phyloP scores from a whole-genome alignment of 2,888 invertebrate species.

The Monopis laevigella region DNA sequence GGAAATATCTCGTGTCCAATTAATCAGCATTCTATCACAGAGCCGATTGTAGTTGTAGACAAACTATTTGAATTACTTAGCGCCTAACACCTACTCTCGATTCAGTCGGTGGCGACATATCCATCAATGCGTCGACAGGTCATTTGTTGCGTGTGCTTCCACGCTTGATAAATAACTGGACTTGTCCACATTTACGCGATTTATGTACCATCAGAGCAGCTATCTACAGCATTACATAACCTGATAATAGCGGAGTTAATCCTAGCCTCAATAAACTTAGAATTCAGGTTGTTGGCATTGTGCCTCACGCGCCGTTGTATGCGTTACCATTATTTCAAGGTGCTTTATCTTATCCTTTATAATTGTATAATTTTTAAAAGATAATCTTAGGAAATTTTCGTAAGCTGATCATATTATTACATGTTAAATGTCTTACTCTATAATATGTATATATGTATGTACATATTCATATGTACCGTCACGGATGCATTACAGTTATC shows the following conservation, averaged over 20 bases:
- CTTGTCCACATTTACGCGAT: conserved; percentile 57
- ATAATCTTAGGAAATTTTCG: conserved; percentile 9
- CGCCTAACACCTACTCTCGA: conserved; percentile 15
- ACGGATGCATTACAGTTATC: too few species aligned
- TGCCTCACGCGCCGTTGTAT: conserved; percentile 6
- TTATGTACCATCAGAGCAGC: conserved; percentile 44
- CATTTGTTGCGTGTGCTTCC: conserved; percentile 62
- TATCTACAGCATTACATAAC: conserved; percentile 35
- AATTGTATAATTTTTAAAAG: conserved; percentile 6
- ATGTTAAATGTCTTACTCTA: too few species aligned
- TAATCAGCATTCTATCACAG: conserved; percentile 4
- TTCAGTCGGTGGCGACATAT: conserved; percentile 54
- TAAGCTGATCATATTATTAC: too few species aligned
- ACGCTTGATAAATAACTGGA: conserved; percentile 58
- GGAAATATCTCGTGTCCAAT: conserved; percentile 8
- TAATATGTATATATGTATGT: too few species aligned
- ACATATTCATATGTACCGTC: too few species aligned
- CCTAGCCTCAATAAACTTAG: conserved; percentile 11
- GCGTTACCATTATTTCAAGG: conserved; percentile 8
- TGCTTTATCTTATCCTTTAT: conserved; percentile 8
- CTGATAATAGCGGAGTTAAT: conserved; percentile 13
- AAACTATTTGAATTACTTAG: conserved; percentile 3
- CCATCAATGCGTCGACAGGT: conserved; percentile 61
- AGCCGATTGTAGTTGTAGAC: not conserved
- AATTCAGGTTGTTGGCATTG: conserved; percentile 11